Conservation (phyloP, 2,797 vertebrate species). For the Setipinna tenuifilis region DNA sequence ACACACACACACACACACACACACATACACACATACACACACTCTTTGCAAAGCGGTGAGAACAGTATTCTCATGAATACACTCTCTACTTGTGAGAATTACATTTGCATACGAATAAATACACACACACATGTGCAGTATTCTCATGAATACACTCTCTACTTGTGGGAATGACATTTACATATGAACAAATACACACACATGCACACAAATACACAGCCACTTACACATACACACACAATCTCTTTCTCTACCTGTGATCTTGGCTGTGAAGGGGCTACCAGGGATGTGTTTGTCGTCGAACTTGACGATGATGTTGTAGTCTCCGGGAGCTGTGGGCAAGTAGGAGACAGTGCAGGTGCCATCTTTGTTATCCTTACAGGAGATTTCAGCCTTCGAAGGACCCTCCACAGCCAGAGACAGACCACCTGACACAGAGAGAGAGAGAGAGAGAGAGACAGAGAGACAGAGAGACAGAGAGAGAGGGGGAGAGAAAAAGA, state of each 20-base stretch:
- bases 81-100: too few species aligned
- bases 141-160: too few species aligned
- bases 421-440: slow-evolving; percentile 81
- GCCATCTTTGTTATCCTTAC: slow-evolving; percentile 96
- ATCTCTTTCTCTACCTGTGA: slow-evolving; percentile 26
- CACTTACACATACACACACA: slow-evolving; percentile 16
- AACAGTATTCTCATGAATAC: too few species aligned
- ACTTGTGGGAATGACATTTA: too few species aligned
- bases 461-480: too few species aligned
- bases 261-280: slow-evolving; percentile 88
- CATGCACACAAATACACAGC: slow-evolving; percentile 18
- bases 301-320: slow-evolving; percentile 95
- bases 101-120: too few species aligned
- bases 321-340: slow-evolving; percentile 92
- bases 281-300: slow-evolving; percentile 95
- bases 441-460: background rate
- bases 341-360: slow-evolving; percentile 97
- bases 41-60: too few species aligned
- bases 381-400: slow-evolving; percentile 96
- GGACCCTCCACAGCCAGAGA: slow-evolving; percentile 95
- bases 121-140: too few species aligned
- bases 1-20: background rate
- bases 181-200: too few species aligned
- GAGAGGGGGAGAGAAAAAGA: background rate
- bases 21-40: too few species aligned